phyloP scores from a whole-genome alignment of 2,888 invertebrate species.

The Drosophila quinaria region DNA sequence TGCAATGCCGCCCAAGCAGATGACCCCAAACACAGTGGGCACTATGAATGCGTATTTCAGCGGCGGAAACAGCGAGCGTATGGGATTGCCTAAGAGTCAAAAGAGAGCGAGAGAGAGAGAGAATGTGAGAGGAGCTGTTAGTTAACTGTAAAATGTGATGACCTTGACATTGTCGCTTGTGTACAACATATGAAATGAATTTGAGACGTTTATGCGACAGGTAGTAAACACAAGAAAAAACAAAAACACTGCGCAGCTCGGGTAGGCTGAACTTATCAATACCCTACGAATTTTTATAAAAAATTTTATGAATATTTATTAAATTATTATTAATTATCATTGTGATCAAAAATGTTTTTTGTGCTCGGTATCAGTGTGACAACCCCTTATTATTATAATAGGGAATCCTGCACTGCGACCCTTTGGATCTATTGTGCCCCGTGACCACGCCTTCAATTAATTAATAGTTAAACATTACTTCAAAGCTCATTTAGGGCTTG shows the following conservation, averaged over 20 bases:
- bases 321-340: not conserved
- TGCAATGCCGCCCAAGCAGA: conserved; percentile 89
- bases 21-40: conserved; percentile 88
- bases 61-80: conserved; percentile 87
- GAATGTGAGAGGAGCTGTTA: conserved; percentile 7
- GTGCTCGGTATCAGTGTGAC: not conserved
- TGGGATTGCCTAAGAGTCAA: conserved; percentile 86
- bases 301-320: not conserved
- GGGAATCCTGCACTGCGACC: no score
- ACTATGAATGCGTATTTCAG: conserved; percentile 88
- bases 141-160: conserved; percentile 29
- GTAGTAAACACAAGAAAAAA: not conserved
- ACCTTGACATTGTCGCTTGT: conserved; percentile 54
- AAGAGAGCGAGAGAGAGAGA: conserved; percentile 4
- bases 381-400: no score
- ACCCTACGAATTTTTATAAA: not conserved
- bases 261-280: conserved; percentile 4
- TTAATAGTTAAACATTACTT: no score
- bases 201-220: conserved; percentile 19
- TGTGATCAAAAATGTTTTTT: not conserved
- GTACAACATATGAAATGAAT: conserved; percentile 26
- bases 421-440: no score
- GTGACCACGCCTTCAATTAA: not conserved
- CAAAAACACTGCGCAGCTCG: not conserved
- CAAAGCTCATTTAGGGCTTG: not conserved